Base-by-base conservation (phyloP, 1,140 invertebrate species). In the Diorhabda elongata region DNA sequence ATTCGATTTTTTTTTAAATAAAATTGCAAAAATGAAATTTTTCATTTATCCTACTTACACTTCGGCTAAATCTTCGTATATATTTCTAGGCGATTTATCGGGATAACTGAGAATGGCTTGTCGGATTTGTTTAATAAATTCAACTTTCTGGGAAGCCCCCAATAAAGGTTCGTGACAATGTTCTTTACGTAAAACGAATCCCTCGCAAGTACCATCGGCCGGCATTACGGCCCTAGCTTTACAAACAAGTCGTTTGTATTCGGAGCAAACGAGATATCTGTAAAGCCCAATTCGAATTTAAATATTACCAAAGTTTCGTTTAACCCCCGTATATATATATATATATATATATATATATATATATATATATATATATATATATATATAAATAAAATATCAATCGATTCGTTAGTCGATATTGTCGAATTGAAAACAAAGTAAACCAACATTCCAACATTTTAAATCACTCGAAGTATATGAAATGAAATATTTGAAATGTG, bases 141-240 rank as follows among this genome's bases (percentile, higher is more conserved):
- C 52, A 3, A 26, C 56, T 58, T 67, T 69, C 8, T 52, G 41
- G 41, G 7, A 42, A n/a, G 58, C 56, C 44, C 59, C 60, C 8
- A 26, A 58, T 26, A 9, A 44, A 5, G 76, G 76, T 6, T 74
- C 74, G 69, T 77, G 76, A 72, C 76, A 75, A 64, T 77, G 76
- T 3, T 65, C 65, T 59, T 66, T 71, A 7, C 64, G 72, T 7
- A 77, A 58, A 58, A 69, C 67, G 9, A 76, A 45, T 57, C 74
- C 75, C 42, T 69, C 43, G 8, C 64, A 58, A 11, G 61, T 69
- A 44, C 75, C 75, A 43, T 62, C 69, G 3, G 62, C 42, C 0
- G 73, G 75, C 41, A 76, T 68, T 44, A 70, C 61, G 4, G 73
- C 75, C 61, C 75, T 68, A 26, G 75, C 75, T 63, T 70, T 72